Base-by-base conservation (phyloP, 2,113 vertebrate species). In the Rhombomys opimus region DNA sequence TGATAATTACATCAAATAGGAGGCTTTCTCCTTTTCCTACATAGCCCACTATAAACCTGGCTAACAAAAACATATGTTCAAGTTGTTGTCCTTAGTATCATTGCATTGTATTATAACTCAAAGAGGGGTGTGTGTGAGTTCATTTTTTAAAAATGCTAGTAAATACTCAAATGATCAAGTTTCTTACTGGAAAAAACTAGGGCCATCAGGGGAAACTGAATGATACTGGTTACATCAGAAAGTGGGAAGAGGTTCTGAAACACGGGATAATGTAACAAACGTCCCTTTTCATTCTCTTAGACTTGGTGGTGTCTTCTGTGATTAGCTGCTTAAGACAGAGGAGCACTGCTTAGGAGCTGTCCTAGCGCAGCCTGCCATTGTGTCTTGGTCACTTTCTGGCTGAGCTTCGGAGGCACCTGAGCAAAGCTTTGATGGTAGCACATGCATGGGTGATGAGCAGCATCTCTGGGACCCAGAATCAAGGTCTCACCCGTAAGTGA, bases 81-180 rank as follows among this genome's bases (percentile, higher is more conserved):
- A 63, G 23, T 32, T 63, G 27, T 72, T 68, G 10, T 90, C 78
- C 41, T 93, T 27, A 85, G 61, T 95, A 73, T 91, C 46, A 78
- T 87, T 84, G 38, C 0, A 94, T 59, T 17, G 65, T 96, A 84
- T 25, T 32, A 77, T 73, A 76, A 95, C 89, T 67, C 41, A 91
- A 77, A 46, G 2, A 2, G 4, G 85, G 38, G 46, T 57, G 78
- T 50, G 90, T 63, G 52, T 85, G 50, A 90, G 59, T 22, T 92
- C 46, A 77, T 65, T 96, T 96, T 82, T 75, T 73, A 67, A 70
- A 63, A 94, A 91, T 61, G 41, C 63, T 57, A 61, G 25, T 73
- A 75, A 57, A 76, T 54, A 77, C 18, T 77, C 35, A 88, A 80
- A 67, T 41, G 75, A 84, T 65, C 59, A 89, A 84, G 30, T 15